Evolutionary conservation across 2,888 invertebrate species (phyloP).

Genomic region (Parnassius mnemosyne): DNA sequence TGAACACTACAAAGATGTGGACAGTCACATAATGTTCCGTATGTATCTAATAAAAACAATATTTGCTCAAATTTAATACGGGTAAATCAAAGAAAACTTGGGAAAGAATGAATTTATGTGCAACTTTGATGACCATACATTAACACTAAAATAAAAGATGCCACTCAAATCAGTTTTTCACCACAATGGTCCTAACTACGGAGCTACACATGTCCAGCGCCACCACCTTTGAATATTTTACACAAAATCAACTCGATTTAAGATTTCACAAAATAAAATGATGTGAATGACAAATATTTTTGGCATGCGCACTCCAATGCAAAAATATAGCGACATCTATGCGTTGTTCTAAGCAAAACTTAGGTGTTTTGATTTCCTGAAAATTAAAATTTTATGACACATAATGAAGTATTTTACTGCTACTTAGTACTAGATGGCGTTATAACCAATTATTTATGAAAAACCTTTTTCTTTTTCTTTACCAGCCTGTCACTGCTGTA

Average conservation of each 20-base stretch:
- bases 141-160: slow-evolving; percentile 29
- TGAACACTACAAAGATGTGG: slow-evolving; percentile 42
- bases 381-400: too few species aligned
- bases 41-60: slow-evolving; percentile 46
- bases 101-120: slow-evolving; percentile 43
- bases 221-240: slow-evolving; percentile 57
- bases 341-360: not conserved
- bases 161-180: slow-evolving; percentile 48
- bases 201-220: slow-evolving; percentile 54
- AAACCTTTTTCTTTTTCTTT: too few species aligned
- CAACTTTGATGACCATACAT: slow-evolving; percentile 32
- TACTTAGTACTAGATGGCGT: slow-evolving; percentile 6
- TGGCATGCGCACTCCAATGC: slow-evolving; percentile 71
- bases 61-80: slow-evolving; percentile 36
- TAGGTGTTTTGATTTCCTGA: not conserved
- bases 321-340: slow-evolving; percentile 49
- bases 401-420: not conserved
- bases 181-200: slow-evolving; percentile 50
- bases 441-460: not conserved
- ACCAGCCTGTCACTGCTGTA: too few species aligned
- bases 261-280: slow-evolving; percentile 72
- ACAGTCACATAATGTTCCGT: slow-evolving; percentile 56
- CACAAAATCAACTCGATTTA: slow-evolving; percentile 65
- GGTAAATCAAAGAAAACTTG: slow-evolving; percentile 53
- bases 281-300: slow-evolving; percentile 71